These are phyloP conservation scores for Mimachlamys varia DNA, from an alignment of 2,888 invertebrate species.

Conservation along the genomic window DNA sequence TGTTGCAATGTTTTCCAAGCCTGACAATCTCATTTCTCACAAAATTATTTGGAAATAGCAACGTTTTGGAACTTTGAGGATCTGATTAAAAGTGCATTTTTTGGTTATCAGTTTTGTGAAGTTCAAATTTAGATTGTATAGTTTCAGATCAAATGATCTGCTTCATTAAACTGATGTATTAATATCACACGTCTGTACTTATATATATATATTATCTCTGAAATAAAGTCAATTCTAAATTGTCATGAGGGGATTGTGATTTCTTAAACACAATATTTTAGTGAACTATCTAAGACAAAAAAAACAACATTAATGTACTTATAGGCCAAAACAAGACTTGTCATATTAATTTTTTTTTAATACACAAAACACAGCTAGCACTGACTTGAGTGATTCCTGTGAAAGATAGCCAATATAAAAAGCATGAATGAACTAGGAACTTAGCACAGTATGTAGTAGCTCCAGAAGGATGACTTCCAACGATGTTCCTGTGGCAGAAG, in stretches of 20 bases:
- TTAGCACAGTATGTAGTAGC: slow-evolving; percentile 22
- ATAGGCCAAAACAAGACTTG: not conserved
- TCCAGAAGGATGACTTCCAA: not conserved
- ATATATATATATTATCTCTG: too few species aligned
- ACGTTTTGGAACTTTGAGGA: not conserved
- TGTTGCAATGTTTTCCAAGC: not conserved
- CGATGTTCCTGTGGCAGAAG: not conserved
- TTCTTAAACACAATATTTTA: not conserved
- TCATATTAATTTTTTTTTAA: not conserved
- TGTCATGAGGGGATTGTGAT: not conserved
- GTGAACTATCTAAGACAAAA: not conserved
- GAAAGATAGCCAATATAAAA: not conserved
- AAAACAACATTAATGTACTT: too few species aligned
- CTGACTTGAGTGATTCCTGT: not conserved
- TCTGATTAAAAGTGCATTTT: too few species aligned
- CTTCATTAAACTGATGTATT: too few species aligned
- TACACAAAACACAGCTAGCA: not conserved
- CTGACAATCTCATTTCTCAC: not conserved
- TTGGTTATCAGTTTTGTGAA: too few species aligned
- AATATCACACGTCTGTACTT: too few species aligned
- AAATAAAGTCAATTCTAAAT: not conserved
- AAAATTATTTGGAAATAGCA: not conserved
- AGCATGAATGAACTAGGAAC: slow-evolving; percentile 1
- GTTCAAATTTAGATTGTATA: too few species aligned
- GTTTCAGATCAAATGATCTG: too few species aligned